A percentile compares a stretch with the other conserved stretches of the same genome.
Conservation (phyloP, 1,140 invertebrate genomes). For the Phocides pigmalion region DNA sequence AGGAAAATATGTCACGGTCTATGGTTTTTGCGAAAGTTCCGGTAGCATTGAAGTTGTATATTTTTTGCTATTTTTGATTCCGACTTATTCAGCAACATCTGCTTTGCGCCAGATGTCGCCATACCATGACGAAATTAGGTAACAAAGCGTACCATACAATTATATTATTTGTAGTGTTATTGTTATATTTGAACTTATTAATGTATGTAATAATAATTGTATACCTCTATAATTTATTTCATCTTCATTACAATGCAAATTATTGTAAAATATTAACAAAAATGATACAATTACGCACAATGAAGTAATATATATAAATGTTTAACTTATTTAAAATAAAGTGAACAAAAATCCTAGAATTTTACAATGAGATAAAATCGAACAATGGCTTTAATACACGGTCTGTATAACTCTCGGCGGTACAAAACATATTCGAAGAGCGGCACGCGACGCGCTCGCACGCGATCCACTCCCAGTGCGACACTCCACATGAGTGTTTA, state of each 20-base stretch:
- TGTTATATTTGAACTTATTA: no score
- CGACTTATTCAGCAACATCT: neutral
- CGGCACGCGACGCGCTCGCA: constrained; percentile 8
- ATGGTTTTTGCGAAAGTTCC: neutral
- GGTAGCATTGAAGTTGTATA: constrained; percentile 1
- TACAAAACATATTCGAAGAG: constrained; percentile 16
- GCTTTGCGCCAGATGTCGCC: constrained; percentile 7
- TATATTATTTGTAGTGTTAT: no score
- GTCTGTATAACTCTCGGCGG: constrained; percentile 5
- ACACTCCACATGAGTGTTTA: neutral
- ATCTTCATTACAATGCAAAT: no score
- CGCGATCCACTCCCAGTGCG: neutral
- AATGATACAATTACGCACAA: no score
- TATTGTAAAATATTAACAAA: no score
- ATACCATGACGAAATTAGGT: neutral
- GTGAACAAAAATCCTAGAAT: constrained; percentile 6
- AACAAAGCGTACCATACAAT: neutral
- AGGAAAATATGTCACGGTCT: neutral
- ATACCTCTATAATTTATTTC: no score
- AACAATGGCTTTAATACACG: constrained; percentile 25
- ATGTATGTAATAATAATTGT: no score
- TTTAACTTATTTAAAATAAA: constrained; percentile 4
- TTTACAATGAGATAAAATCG: constrained; percentile 11
- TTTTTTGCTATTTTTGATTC: constrained; percentile 5
- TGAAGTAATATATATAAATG: constrained; percentile 1